Base-by-base conservation (phyloP, 2,888 invertebrate genomes). In the Crematogaster levior region DNA sequence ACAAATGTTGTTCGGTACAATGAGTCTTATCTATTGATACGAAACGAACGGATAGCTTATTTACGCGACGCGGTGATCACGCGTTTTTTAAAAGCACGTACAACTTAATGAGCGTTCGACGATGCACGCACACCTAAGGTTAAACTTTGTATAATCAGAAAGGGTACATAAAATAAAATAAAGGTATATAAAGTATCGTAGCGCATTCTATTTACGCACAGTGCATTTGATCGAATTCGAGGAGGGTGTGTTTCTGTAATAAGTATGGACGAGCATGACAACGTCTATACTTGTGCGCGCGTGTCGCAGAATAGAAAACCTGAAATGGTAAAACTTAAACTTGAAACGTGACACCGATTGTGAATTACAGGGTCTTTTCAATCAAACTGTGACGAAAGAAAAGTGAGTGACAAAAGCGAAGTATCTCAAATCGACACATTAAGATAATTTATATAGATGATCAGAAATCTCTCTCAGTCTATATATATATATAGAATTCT, bases 301-400 rank as follows among this genome's bases (percentile, higher is more conserved):
- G 1, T 10, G 60, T 3, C 24, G 43, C 6, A 18, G 56, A 43
- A 56, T 34, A 21, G 30, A 68, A 48, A 77, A 77, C 24, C 30
- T 58, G 56, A 68, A 77, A 43, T 18, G 24, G 24, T 37, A 68
- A 66, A 66, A 30, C 30, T 40, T 65, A 77, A 77, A 65, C 53
- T 53, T 75, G 51, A 63, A 51, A 40, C 75, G 65, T 77, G 77
- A 68, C 68, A 77, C 30, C 68, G 56, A 34, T 51, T 9, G 9
- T 21, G 9, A 48, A 3, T 18, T 12, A 30, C 15, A 15, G 27
- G n/a, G 15, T 1, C 48, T 61, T 34, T 77, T 5, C 3, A 56
- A 43, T 68, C 27, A 4, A 15, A 53, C 5, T 3, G 30, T 12
- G 30, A 21, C 0, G 37, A 21, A 15, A n/a, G 1, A 53, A 53